A percentile compares a stretch with the other conserved stretches of the same genome.
Conservation (phyloP, 2,113 vertebrate genomes). For the Phocoena sinus region DNA sequence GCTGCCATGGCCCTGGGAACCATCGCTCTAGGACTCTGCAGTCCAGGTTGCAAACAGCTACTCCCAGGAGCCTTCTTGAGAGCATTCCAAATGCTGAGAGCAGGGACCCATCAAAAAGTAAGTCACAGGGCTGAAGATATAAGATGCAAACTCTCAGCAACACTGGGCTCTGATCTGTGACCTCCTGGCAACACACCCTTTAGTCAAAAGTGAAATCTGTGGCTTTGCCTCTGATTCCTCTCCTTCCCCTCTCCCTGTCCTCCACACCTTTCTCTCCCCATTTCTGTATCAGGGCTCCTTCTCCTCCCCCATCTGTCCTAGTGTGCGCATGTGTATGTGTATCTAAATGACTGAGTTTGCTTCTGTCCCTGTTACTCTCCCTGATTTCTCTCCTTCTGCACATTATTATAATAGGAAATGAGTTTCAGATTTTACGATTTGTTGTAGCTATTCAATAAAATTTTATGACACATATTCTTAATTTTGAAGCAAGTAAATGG, state of each 20-base stretch:
- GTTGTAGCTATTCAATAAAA: constrained; percentile 41
- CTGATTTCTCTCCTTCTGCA: not conserved
- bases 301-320: not conserved
- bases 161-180: not conserved
- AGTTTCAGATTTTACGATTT: constrained; percentile 28
- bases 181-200: not conserved
- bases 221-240: not conserved
- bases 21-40: not conserved
- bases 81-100: not conserved
- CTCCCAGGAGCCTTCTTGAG: not conserved
- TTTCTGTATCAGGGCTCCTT: not conserved
- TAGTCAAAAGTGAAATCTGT: not conserved
- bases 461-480: constrained; percentile 50
- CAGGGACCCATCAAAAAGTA: not conserved
- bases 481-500: constrained; percentile 53
- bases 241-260: not conserved
- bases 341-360: not conserved
- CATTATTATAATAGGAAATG: constrained; percentile 21
- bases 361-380: not conserved
- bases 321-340: not conserved
- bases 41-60: not conserved
- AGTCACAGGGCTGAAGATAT: not conserved
- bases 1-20: not conserved
- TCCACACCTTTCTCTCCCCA: not conserved
- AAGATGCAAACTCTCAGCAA: not conserved